Percentiles rank a stretch among this genome's conserved stretches.
phyloP scores from a whole-genome alignment of 2,797 vertebrate species.

The Halcyon chelicuti region DNA sequence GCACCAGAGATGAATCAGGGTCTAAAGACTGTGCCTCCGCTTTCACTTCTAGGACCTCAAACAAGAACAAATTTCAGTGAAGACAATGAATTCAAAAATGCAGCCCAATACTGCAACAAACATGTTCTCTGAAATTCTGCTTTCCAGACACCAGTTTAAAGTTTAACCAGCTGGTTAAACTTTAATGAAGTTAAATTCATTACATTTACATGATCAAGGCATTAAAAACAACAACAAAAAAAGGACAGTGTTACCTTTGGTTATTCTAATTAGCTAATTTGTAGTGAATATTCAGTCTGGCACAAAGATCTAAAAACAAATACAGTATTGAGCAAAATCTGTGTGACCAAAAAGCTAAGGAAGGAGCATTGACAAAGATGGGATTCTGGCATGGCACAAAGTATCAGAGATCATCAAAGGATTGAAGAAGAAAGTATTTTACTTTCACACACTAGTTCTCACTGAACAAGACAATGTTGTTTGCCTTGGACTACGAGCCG shows the following conservation, averaged over 20 bases:
- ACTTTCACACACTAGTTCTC: background rate
- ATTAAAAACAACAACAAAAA: background rate
- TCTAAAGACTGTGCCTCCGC: background rate
- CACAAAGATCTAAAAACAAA: background rate
- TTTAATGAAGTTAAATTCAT: background rate
- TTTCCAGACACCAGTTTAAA: background rate
- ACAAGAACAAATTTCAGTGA: background rate
- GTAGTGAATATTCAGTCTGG: background rate
- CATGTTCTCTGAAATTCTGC: background rate
- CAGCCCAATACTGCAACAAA: background rate
- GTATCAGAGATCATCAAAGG: background rate
- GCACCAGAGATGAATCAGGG: background rate
- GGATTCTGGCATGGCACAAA: background rate
- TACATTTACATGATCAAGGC: background rate
- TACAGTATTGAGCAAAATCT: background rate
- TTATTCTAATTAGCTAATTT: background rate
- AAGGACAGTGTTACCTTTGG: background rate
- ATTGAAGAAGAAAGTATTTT: background rate
- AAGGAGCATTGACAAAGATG: background rate
- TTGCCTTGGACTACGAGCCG: background rate
- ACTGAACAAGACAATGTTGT: background rate
- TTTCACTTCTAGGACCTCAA: constrained; percentile 9
- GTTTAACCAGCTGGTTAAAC: background rate
- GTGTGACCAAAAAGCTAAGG: background rate
- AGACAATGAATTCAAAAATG: constrained; percentile 16